Percentiles rank a stretch among this genome's conserved stretches.
Evolutionary conservation across 2,888 invertebrate genomes (phyloP).

Genomic region (Caenorhabditis drosophilae): DNA sequence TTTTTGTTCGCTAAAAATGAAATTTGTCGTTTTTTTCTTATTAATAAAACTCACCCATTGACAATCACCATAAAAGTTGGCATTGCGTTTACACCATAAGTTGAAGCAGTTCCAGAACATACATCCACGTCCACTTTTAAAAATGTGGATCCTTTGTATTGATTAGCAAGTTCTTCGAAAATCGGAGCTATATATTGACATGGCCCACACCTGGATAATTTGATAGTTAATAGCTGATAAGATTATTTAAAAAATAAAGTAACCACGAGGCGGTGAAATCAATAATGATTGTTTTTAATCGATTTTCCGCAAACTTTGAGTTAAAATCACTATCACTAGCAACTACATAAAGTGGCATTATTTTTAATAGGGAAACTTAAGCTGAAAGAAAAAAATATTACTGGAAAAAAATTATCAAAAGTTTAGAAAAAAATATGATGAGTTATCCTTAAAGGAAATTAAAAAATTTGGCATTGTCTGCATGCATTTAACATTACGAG

Average conservation of each 20-base stretch:
- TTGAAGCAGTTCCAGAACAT: conserved; percentile 74
- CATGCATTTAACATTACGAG: not conserved
- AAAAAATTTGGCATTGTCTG: not conserved
- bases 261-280: conserved; percentile 36
- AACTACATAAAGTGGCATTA: conserved; percentile 21
- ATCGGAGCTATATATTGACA: conserved; percentile 91
- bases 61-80: conserved; percentile 96
- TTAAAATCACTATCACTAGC: conserved; percentile 25
- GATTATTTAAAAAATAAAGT: not conserved
- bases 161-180: conserved; percentile 85
- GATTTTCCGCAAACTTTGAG: conserved; percentile 13
- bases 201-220: conserved; percentile 83
- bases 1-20: conserved; percentile 11
- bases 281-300: conserved; percentile 21
- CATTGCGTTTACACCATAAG: conserved; percentile 91
- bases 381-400: not conserved
- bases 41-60: conserved; percentile 70
- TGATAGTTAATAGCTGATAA: not conserved
- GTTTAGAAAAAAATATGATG: not conserved
- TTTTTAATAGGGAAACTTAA: conserved; percentile 10
- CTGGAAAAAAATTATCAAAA: not conserved
- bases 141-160: conserved; percentile 89
- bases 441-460: not conserved
- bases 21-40: not conserved
- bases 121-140: conserved; percentile 83